Conservation (phyloP, 2,113 vertebrate species). For the Sarotherodon lohbergeri region DNA sequence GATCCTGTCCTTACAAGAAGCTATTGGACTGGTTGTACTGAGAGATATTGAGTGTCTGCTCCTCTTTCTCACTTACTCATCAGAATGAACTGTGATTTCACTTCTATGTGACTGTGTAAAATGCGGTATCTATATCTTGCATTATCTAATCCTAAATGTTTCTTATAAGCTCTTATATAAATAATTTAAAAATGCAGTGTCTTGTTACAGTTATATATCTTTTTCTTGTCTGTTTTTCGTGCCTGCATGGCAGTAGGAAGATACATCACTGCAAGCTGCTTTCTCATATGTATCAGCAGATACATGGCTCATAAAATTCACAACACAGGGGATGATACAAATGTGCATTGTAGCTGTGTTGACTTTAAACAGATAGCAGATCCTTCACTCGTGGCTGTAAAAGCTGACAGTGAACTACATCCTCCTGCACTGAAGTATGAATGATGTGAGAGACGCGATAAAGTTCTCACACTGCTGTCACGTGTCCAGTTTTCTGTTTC, state of each 20-base stretch:
- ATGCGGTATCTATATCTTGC: not conserved
- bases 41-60: conserved; percentile 8
- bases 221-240: not conserved
- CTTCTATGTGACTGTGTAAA: not conserved
- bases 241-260: not conserved
- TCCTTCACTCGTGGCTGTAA: conserved; percentile 34
- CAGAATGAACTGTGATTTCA: not conserved
- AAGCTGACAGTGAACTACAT: conserved; percentile 10
- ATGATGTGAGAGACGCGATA: not conserved
- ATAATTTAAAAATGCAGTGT: not conserved
- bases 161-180: not conserved
- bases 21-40: conserved; percentile 25
- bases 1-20: not conserved
- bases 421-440: not conserved
- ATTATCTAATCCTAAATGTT: not conserved
- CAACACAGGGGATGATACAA: not conserved
- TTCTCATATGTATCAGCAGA: not conserved
- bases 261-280: not conserved
- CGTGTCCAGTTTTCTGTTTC: not conserved
- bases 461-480: not conserved
- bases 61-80: not conserved
- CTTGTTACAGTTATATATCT: not conserved
- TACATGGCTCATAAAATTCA: conserved; percentile 28
- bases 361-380: conserved; percentile 16
- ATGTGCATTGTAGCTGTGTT: not conserved